Conservation (phyloP, 2,113 vertebrate genomes). For the Cygnus atratus region DNA sequence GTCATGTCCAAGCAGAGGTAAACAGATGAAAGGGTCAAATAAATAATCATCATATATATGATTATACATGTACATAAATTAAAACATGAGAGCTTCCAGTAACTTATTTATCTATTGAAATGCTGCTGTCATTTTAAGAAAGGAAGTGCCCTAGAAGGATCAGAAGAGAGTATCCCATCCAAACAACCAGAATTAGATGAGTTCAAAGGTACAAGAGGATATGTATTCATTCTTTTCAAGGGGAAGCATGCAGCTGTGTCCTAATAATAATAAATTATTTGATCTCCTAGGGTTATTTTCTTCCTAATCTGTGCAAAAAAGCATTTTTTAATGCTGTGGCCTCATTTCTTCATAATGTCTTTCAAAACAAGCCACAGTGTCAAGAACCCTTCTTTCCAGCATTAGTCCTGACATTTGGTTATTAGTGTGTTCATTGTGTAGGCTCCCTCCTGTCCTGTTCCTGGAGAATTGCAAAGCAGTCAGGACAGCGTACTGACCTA, state of each 20-base stretch:
- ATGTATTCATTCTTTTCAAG: not conserved
- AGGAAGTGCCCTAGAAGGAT: not conserved
- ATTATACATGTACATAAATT: not conserved
- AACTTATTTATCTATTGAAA: slow-evolving; percentile 7
- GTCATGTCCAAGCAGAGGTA: not conserved
- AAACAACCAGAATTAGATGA: not conserved
- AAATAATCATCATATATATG: not conserved
- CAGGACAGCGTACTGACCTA: not conserved
- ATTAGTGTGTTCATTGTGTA: not conserved
- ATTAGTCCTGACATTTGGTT: not conserved
- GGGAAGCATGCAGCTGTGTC: not conserved
- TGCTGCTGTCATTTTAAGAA: slow-evolving; percentile 5
- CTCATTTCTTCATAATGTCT: not conserved
- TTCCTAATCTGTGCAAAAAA: not conserved
- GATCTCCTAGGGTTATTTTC: not conserved
- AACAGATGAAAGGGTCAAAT: not conserved
- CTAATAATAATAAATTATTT: slow-evolving; percentile 1
- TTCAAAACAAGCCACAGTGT: not conserved
- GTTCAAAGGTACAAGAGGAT: slow-evolving; percentile 19
- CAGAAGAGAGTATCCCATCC: not conserved
- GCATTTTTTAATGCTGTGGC: not conserved
- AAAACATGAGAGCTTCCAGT: not conserved
- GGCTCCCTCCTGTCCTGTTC: not conserved
- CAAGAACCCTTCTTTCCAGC: not conserved
- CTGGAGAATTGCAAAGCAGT: not conserved